Conservation (phyloP, 2,888 invertebrate species). For the Theretra japonica region DNA sequence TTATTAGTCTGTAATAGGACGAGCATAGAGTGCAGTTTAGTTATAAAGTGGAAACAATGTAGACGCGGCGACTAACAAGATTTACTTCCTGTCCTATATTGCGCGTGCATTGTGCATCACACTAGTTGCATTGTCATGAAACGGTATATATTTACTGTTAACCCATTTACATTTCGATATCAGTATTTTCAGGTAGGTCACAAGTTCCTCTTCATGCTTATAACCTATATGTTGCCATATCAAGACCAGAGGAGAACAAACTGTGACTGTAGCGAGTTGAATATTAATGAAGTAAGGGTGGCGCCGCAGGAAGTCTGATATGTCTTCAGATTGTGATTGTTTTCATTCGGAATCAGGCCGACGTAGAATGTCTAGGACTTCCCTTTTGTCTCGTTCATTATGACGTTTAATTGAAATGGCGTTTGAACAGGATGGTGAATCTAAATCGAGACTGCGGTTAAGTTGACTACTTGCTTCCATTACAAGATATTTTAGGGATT, state of each 20-base stretch:
- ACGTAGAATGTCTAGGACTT: not conserved
- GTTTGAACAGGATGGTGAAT: slow-evolving; percentile 6
- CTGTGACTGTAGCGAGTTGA: not conserved
- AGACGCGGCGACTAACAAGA: slow-evolving; percentile 35
- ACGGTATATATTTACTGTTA: slow-evolving; percentile 12
- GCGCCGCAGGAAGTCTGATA: not conserved
- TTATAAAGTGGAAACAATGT: slow-evolving; percentile 23
- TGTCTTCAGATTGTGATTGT: not conserved
- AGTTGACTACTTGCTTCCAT: not conserved
- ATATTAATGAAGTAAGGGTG: not conserved
- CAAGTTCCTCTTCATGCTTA: no score
- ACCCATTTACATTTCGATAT: not conserved
- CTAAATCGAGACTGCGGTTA: not conserved
- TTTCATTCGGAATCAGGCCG: not conserved
- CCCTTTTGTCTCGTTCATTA: slow-evolving; percentile 2
- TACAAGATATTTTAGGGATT: not conserved
- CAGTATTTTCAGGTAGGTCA: no score
- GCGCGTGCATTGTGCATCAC: slow-evolving; percentile 31
- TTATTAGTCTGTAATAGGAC: slow-evolving; percentile 15
- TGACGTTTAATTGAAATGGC: not conserved
- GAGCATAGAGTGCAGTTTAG: not conserved
- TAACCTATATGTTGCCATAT: no score
- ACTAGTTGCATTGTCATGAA: slow-evolving; percentile 34
- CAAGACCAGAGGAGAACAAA: no score
- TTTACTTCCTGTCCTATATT: slow-evolving; percentile 35